A percentile compares a stretch with the other conserved stretches of the same genome.
These are phyloP conservation scores for Caiman crocodilus DNA, from an alignment of 2,797 vertebrate genomes.

Conservation along the genomic window DNA sequence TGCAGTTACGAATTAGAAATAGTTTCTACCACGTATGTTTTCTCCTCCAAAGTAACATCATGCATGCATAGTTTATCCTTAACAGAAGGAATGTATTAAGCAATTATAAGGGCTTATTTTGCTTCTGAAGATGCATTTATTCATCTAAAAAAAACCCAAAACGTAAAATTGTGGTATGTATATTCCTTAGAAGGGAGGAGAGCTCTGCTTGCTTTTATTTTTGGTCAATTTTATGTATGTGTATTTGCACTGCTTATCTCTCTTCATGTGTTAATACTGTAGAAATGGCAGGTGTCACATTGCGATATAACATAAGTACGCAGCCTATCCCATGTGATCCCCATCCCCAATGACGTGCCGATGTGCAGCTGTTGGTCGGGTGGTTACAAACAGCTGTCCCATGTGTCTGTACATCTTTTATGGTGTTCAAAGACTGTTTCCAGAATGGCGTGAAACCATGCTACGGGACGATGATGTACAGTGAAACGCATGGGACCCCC, in stretches of 20 bases:
- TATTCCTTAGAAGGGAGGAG: conserved; percentile 37
- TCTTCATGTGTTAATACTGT: neutral
- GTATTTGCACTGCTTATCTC: conserved; percentile 16
- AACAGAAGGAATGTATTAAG: conserved; percentile 27
- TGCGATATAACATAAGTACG: neutral
- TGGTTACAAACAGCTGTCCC: conserved; percentile 12
- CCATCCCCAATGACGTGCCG: neutral
- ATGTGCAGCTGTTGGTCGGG: neutral
- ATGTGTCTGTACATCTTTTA: conserved; percentile 2
- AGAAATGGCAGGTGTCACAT: conserved; percentile 23
- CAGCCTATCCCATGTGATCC: neutral
- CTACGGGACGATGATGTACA: neutral
- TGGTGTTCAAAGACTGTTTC: conserved; percentile 11
- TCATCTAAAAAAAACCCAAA: conserved; percentile 21
- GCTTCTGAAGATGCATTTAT: conserved; percentile 49
- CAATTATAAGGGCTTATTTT: conserved; percentile 35
- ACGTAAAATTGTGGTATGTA: conserved; percentile 46
- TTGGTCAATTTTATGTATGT: neutral
- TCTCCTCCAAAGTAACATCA: conserved; percentile 32
- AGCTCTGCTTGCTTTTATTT: neutral
- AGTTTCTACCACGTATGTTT: neutral
- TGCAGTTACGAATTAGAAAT: neutral
- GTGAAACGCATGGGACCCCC: conserved; percentile 24
- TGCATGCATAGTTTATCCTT: conserved; percentile 20
- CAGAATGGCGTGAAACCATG: neutral